A percentile compares a stretch with the other conserved stretches of the same genome.
These are phyloP conservation scores for Nylanderia fulva DNA, from an alignment of 1,140 invertebrate genomes.

Conservation along the genomic window DNA sequence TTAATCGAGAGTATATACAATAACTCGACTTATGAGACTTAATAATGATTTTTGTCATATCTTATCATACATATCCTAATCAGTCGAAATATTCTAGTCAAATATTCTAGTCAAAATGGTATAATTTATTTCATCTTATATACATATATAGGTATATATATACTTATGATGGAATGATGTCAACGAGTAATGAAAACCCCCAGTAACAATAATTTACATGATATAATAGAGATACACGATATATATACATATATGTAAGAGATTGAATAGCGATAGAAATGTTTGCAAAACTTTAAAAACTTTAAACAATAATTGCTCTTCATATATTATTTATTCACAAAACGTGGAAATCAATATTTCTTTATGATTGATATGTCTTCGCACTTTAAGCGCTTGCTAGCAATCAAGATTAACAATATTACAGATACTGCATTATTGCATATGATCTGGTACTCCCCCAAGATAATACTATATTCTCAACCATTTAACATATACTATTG, in stretches of 20 bases:
- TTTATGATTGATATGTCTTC: background rate
- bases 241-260: slow-evolving; percentile 3
- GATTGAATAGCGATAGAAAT: slow-evolving; percentile 5
- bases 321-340: background rate
- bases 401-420: too few species aligned
- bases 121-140: slow-evolving; percentile 34
- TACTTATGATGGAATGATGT: background rate
- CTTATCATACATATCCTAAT: slow-evolving; percentile 49
- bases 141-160: background rate
- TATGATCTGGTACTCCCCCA: too few species aligned
- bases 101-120: slow-evolving; percentile 53
- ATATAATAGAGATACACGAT: background rate
- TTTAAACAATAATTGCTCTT: background rate
- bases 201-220: slow-evolving; percentile 25
- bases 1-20: slow-evolving; percentile 23
- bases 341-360: background rate
- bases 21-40: background rate
- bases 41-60: slow-evolving; percentile 56
- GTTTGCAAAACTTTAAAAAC: background rate
- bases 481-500: too few species aligned
- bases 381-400: too few species aligned
- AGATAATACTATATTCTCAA: too few species aligned
- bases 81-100: background rate
- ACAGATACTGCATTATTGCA: too few species aligned
- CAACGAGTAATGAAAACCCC: slow-evolving; percentile 24